Conservation (phyloP, 2,113 vertebrate genomes). For the Salvelinus fontinalis region DNA sequence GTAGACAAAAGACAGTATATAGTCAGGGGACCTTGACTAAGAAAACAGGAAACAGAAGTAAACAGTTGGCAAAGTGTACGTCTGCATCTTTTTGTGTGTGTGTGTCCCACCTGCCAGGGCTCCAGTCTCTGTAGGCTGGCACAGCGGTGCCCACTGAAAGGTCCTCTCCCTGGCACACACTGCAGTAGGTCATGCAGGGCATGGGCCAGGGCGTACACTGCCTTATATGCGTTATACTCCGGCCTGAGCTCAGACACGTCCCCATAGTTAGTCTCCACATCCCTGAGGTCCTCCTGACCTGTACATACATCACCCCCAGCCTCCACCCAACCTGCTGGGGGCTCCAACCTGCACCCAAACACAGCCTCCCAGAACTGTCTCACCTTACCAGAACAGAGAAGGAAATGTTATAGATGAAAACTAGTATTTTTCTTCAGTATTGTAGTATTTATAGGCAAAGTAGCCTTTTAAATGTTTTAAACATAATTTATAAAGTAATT, state of each 20-base stretch:
- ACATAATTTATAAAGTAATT: background rate
- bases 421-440: background rate
- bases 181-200: conserved; percentile 60
- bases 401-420: background rate
- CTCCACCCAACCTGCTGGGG: conserved; percentile 17
- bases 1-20: background rate
- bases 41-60: too few species aligned
- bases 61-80: background rate
- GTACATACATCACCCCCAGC: conserved; percentile 46
- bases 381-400: conserved; percentile 29
- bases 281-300: conserved; percentile 60
- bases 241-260: conserved; percentile 59
- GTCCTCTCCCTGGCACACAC: conserved; percentile 64
- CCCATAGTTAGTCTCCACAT: conserved; percentile 28
- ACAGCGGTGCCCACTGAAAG: conserved; percentile 63
- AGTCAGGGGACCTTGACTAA: too few species aligned
- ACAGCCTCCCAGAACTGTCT: conserved; percentile 67
- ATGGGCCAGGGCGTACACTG: conserved; percentile 72
- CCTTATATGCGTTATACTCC: conserved; percentile 74
- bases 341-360: conserved; percentile 64
- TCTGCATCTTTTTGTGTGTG: background rate
- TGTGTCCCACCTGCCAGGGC: conserved; percentile 67
- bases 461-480: background rate
- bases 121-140: conserved; percentile 57
- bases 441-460: background rate